Evolutionary conservation across 2,113 vertebrate genomes (phyloP).

Genomic region (Ursus arctos): DNA sequence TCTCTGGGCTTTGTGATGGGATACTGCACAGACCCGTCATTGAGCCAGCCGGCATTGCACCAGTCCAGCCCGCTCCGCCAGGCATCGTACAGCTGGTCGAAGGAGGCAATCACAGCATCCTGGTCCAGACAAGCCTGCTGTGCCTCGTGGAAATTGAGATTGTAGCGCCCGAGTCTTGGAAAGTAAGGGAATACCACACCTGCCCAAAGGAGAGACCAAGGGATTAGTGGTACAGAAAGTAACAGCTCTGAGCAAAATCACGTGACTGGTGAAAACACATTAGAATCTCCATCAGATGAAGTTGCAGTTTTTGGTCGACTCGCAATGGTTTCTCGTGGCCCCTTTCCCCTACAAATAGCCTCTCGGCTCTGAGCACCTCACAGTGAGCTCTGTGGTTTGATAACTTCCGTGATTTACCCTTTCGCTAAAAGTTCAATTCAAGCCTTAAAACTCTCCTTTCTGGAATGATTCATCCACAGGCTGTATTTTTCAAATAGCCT

Average conservation of each 20-base stretch:
- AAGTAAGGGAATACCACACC: constrained; percentile 97
- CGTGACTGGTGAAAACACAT: background rate
- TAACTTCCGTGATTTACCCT: background rate
- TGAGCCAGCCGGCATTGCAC: constrained; percentile 99
- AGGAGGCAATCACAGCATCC: constrained; percentile 92
- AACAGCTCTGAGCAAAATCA: background rate
- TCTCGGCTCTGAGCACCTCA: background rate
- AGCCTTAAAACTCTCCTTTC: background rate
- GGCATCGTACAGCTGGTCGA: constrained; percentile 93
- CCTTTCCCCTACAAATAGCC: background rate
- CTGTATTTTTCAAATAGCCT: background rate
- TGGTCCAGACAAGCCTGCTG: constrained; percentile 92
- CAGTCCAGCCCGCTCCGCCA: constrained; percentile 96
- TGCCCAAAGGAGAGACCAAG: constrained; percentile 74
- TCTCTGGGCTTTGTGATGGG: constrained; percentile 95
- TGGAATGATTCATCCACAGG: background rate
- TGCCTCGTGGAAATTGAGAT: constrained; percentile 93
- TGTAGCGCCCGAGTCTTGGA: constrained; percentile 93
- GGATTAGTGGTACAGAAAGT: background rate
- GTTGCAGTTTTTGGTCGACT: background rate
- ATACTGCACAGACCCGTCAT: constrained; percentile 95
- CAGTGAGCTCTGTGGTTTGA: background rate
- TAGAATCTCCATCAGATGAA: background rate
- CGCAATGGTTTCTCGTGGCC: background rate
- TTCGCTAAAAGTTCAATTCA: background rate